A percentile compares a stretch with the other conserved stretches of the same genome.
Conservation (phyloP, 1,140 invertebrate genomes). For the Stegodyphus mimosarum region DNA sequence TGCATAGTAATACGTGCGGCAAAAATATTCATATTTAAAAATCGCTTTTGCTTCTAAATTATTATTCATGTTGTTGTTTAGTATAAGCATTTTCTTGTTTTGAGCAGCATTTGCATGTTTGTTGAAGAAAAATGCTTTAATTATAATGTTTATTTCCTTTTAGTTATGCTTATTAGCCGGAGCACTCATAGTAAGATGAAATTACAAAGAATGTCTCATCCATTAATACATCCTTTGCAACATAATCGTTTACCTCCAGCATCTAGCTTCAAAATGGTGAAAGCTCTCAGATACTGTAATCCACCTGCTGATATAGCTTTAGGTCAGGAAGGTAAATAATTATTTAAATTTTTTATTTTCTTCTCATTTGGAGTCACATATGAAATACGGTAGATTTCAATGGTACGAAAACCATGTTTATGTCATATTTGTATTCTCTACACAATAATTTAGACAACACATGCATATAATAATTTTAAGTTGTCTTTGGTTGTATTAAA, state of each 20-base stretch:
- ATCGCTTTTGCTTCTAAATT: background rate
- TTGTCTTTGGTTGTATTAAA: too few species aligned
- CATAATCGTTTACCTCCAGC: slow-evolving; percentile 54
- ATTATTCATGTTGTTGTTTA: background rate
- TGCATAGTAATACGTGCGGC: background rate
- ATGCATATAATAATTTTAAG: too few species aligned
- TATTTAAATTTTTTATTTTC: background rate
- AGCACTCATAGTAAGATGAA: slow-evolving; percentile 28
- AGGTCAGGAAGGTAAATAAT: slow-evolving; percentile 59
- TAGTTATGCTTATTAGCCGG: slow-evolving; percentile 49
- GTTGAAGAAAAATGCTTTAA: background rate
- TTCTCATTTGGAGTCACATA: background rate
- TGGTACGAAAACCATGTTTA: too few species aligned
- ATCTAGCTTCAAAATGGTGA: slow-evolving; percentile 57
- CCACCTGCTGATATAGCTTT: slow-evolving; percentile 45
- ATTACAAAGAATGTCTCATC: slow-evolving; percentile 48
- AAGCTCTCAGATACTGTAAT: slow-evolving; percentile 60
- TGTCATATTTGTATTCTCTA: too few species aligned
- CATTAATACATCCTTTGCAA: slow-evolving; percentile 48
- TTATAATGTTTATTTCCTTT: slow-evolving; percentile 7
- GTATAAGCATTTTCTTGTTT: background rate
- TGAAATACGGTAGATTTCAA: too few species aligned
- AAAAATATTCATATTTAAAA: background rate
- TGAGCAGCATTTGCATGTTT: background rate
- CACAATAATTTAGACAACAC: too few species aligned